phyloP scores from a whole-genome alignment of 2,113 vertebrate genomes.

The Sceloporus tristichus region DNA sequence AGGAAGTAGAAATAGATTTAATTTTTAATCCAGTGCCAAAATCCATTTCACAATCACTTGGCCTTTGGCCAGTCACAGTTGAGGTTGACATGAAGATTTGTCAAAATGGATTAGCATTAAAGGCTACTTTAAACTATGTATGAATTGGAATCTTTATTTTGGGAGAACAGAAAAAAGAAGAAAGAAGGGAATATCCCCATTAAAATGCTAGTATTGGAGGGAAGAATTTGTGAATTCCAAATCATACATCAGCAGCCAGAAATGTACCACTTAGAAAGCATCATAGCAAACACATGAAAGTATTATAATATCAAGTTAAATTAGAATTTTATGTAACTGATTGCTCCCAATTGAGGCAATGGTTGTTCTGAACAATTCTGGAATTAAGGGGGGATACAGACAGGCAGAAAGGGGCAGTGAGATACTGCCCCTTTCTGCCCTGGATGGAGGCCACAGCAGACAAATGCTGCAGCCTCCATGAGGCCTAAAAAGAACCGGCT shows the following conservation, averaged over 20 bases:
- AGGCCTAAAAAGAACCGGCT: too few species aligned
- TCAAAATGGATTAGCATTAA: conserved; percentile 54
- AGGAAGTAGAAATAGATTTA: conserved; percentile 59
- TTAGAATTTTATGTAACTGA: not conserved
- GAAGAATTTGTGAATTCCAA: not conserved
- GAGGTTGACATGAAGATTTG: conserved; percentile 52
- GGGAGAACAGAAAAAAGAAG: conserved; percentile 37
- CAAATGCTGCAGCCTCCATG: too few species aligned
- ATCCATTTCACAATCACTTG: conserved; percentile 58
- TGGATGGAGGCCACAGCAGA: too few species aligned
- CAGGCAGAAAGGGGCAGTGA: too few species aligned
- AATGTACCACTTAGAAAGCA: conserved; percentile 3
- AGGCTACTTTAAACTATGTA: conserved; percentile 34
- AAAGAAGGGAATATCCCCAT: conserved; percentile 21
- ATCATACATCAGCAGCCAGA: conserved; percentile 3
- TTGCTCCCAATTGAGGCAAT: not conserved
- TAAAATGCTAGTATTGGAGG: conserved; percentile 20
- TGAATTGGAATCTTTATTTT: conserved; percentile 47
- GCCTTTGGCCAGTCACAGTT: conserved; percentile 50
- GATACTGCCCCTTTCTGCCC: too few species aligned
- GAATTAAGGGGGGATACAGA: not conserved
- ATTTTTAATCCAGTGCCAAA: conserved; percentile 64
- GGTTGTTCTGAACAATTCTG: not conserved
- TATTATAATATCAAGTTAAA: conserved; percentile 3
- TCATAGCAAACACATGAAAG: conserved; percentile 7